These are phyloP conservation scores for Ptiloglossa arizonensis DNA, from an alignment of 1,140 invertebrate species.

Conservation along the genomic window DNA sequence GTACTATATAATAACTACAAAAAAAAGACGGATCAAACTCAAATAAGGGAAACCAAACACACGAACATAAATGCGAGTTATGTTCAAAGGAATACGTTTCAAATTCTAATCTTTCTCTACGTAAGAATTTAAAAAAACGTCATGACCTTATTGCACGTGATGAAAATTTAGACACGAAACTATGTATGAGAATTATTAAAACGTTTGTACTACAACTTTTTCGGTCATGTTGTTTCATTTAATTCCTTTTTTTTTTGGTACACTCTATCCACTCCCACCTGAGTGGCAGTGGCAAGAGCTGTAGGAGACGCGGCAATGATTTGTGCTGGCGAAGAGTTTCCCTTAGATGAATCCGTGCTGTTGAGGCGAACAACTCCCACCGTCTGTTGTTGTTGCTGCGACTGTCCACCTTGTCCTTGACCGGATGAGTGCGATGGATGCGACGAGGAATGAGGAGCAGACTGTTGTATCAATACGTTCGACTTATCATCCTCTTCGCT, in stretches of 20 bases:
- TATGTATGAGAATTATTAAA: too few relatives aligned
- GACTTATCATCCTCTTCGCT: slow-evolving; percentile 94
- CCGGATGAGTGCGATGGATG: slow-evolving; percentile 68
- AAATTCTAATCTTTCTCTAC: slow-evolving; percentile 46
- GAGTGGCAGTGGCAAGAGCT: slow-evolving; percentile 84
- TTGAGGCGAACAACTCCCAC: slow-evolving; percentile 86
- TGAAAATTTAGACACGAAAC: neutral
- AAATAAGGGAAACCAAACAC: slow-evolving; percentile 82
- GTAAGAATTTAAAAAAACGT: slow-evolving; percentile 45
- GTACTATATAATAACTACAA: neutral
- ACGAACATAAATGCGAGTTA: slow-evolving; percentile 56
- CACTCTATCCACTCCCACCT: slow-evolving; percentile 85
- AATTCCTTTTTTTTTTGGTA: slow-evolving; percentile 38
- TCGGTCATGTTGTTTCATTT: slow-evolving; percentile 35
- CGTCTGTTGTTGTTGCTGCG: slow-evolving; percentile 80
- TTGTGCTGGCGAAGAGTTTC: slow-evolving; percentile 82
- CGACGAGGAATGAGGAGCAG: slow-evolving; percentile 76
- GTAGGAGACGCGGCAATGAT: slow-evolving; percentile 83
- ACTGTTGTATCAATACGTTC: slow-evolving; percentile 78
- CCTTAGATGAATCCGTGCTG: slow-evolving; percentile 82
- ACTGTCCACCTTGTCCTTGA: slow-evolving; percentile 74
- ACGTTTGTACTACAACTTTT: neutral
- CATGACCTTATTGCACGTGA: slow-evolving; percentile 7
- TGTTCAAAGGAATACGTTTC: slow-evolving; percentile 46
- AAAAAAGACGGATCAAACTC: slow-evolving; percentile 69